A percentile compares a stretch with the other conserved stretches of the same genome.
phyloP scores from a whole-genome alignment of 2,113 vertebrate genomes.

The Engraulis encrasicolus region DNA sequence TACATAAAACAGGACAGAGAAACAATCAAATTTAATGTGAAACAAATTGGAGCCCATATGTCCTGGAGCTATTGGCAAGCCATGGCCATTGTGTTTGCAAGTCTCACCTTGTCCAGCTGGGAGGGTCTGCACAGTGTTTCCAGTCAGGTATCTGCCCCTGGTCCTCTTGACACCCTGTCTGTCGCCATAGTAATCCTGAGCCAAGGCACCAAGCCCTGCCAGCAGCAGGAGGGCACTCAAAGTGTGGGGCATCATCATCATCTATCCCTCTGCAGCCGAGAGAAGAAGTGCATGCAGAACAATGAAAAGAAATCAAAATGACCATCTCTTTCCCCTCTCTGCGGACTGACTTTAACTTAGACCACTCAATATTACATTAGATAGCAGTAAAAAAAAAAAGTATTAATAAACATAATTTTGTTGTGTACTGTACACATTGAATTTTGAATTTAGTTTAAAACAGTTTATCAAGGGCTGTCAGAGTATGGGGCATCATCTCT shows the following conservation, averaged over 20 bases:
- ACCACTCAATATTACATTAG: no score
- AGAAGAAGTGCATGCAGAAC: no score
- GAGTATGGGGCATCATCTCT: no score
- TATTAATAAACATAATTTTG: no score
- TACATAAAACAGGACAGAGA: not conserved
- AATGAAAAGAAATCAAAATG: no score
- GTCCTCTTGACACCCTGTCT: conserved; percentile 67
- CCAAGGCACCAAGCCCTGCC: conserved; percentile 68
- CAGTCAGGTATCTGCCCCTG: conserved; percentile 63
- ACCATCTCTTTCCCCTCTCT: no score
- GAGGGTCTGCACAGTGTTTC: conserved; percentile 72
- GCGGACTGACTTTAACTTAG: no score
- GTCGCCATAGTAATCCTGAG: conserved; percentile 76
- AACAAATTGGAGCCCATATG: not conserved
- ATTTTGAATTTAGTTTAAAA: no score
- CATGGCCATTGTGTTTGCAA: not conserved
- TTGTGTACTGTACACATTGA: no score
- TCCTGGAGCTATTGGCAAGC: no score
- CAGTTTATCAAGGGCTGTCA: no score
- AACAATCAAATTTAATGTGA: not conserved
- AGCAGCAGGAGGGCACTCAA: conserved; percentile 74
- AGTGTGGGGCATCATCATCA: conserved; percentile 74
- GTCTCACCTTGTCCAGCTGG: conserved; percentile 71
- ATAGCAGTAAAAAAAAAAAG: not conserved
- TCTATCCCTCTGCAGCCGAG: conserved; percentile 61